phyloP scores from a whole-genome alignment of 2,888 invertebrate genomes.

The Temnothorax unifasciatus region DNA sequence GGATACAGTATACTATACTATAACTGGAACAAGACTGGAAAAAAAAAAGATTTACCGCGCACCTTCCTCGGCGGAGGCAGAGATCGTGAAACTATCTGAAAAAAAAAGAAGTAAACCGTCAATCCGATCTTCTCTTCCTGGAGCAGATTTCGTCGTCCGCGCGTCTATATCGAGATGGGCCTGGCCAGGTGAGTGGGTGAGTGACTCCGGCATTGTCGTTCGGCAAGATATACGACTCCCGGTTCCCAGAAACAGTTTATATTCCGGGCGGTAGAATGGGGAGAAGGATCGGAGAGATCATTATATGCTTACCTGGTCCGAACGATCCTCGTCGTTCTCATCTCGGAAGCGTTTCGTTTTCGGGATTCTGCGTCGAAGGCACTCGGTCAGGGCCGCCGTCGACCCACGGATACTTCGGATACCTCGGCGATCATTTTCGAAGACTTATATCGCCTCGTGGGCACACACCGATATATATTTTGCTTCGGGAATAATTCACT shows the following conservation, averaged over 20 bases:
- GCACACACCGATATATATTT: neutral
- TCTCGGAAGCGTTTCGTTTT: constrained; percentile 79
- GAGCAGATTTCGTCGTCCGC: constrained; percentile 69
- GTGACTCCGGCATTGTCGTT: constrained; percentile 84
- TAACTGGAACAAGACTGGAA: neutral
- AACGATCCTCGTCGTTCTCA: constrained; percentile 63
- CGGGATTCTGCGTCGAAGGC: constrained; percentile 77
- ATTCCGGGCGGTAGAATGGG: constrained; percentile 78
- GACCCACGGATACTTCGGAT: constrained; percentile 55
- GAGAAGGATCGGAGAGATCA: constrained; percentile 70
- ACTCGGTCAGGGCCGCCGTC: constrained; percentile 74
- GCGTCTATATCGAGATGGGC: constrained; percentile 72
- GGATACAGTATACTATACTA: constrained; percentile 10
- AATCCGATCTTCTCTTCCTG: constrained; percentile 53
- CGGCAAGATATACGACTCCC: constrained; percentile 84
- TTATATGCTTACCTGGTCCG: constrained; percentile 78
- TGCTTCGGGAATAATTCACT: constrained; percentile 21
- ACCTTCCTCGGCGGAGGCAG: neutral
- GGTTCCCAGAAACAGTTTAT: constrained; percentile 85
- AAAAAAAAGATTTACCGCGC: constrained; percentile 25
- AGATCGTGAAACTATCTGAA: constrained; percentile 36
- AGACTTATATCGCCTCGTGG: constrained; percentile 57
- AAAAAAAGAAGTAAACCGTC: constrained; percentile 41
- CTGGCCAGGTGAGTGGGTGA: constrained; percentile 78
- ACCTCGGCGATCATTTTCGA: constrained; percentile 64